phyloP scores from a whole-genome alignment of 1,140 invertebrate genomes.

The Drosophila seguyi region DNA sequence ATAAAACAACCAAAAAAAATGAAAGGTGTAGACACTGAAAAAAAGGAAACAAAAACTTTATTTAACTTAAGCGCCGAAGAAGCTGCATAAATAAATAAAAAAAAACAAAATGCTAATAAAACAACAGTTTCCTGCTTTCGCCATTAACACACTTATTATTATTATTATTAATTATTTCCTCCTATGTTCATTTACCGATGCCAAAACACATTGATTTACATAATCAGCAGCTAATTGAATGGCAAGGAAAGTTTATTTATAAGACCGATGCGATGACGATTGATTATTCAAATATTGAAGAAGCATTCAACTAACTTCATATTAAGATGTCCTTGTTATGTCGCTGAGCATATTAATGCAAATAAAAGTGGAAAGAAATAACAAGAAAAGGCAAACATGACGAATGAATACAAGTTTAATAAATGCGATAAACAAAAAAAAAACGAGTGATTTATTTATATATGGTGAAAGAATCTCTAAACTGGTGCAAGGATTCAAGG shows the following conservation, averaged over 20 bases:
- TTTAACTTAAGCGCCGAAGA: conserved; percentile 43
- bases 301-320: conserved; percentile 46
- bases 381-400: conserved; percentile 67
- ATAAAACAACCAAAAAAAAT: conserved; percentile 55
- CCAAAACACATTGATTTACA: conserved; percentile 61
- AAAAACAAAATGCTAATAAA: conserved; percentile 27
- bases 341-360: conserved; percentile 48
- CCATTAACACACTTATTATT: conserved; percentile 27
- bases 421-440: conserved; percentile 69
- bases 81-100: conserved; percentile 32
- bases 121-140: conserved; percentile 38
- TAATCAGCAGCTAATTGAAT: conserved; percentile 52
- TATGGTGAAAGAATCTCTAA: too few relatives aligned
- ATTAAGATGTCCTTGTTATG: conserved; percentile 56
- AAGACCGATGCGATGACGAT: conserved; percentile 46
- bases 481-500: not conserved
- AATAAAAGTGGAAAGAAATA: conserved; percentile 45
- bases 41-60: conserved; percentile 32
- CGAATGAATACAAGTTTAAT: conserved; percentile 82
- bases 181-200: conserved; percentile 54
- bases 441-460: not conserved
- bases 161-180: conserved; percentile 41
- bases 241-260: conserved; percentile 55
- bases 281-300: conserved; percentile 51
- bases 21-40: conserved; percentile 71